phyloP scores from a whole-genome alignment of 2,113 vertebrate species.

The Notothenia rossii region DNA sequence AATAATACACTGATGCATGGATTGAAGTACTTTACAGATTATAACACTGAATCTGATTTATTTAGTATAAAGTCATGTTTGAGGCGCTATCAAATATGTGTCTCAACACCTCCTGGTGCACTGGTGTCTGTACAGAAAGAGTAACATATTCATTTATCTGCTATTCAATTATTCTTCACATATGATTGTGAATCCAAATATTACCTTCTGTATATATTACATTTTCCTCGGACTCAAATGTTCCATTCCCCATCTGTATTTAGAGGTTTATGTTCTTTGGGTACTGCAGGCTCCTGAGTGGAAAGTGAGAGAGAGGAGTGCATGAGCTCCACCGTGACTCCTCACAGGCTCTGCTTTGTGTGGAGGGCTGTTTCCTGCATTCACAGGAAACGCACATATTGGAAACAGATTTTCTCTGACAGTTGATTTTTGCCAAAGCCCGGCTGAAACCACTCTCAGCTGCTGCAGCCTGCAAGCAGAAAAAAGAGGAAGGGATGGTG shows the following conservation, averaged over 20 bases:
- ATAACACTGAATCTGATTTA: neutral
- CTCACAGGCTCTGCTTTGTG: slow-evolving; percentile 83
- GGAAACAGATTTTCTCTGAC: slow-evolving; percentile 88
- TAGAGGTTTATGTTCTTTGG: neutral
- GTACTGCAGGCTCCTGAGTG: slow-evolving; percentile 36
- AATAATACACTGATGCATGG: neutral
- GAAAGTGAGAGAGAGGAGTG: slow-evolving; percentile 61
- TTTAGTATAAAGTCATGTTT: neutral
- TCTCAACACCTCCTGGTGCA: neutral
- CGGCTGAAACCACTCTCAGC: slow-evolving; percentile 73
- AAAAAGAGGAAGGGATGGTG: slow-evolving; percentile 37
- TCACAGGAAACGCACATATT: slow-evolving; percentile 89
- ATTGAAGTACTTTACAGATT: neutral
- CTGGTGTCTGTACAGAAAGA: neutral
- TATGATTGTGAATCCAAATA: neutral
- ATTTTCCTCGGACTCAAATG: neutral
- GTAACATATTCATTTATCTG: neutral
- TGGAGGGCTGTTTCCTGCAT: slow-evolving; percentile 85
- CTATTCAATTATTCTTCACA: neutral
- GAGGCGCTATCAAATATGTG: neutral
- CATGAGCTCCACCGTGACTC: slow-evolving; percentile 65
- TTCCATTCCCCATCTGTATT: slow-evolving; percentile 10
- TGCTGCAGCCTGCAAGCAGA: slow-evolving; percentile 40
- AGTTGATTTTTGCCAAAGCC: slow-evolving; percentile 73
- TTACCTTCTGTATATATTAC: neutral